Evolutionary conservation across 2,888 invertebrate genomes (phyloP).

Genomic region (Biston betularia): DNA sequence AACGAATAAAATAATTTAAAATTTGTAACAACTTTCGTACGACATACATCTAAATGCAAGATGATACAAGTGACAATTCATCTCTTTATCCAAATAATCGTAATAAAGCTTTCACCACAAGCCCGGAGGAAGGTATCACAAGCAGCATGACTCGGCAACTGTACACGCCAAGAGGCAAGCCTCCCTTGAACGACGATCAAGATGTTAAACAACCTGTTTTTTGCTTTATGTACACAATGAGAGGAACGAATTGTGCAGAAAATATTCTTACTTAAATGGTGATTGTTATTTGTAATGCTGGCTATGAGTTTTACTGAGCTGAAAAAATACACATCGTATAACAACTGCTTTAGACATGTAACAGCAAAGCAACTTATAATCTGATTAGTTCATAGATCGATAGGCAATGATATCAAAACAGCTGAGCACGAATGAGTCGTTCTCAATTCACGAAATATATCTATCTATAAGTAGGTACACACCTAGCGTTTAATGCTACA

Average conservation of each 20-base stretch:
- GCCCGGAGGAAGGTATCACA: constrained; percentile 47
- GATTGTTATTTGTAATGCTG: too few relatives aligned
- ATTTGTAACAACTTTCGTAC: too few relatives aligned
- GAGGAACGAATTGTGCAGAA: constrained; percentile 6
- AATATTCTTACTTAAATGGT: neutral
- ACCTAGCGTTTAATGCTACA: constrained; percentile 57
- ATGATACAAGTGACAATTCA: constrained; percentile 12
- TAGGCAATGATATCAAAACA: constrained; percentile 26
- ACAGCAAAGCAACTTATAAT: constrained; percentile 23
- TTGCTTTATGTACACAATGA: constrained; percentile 52
- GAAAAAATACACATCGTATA: neutral
- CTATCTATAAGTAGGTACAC: constrained; percentile 9
- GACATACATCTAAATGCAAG: too few relatives aligned
- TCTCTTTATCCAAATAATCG: constrained; percentile 4
- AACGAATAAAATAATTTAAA: too few relatives aligned
- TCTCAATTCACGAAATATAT: constrained; percentile 18
- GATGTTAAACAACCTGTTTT: constrained; percentile 71
- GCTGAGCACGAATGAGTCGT: constrained; percentile 40
- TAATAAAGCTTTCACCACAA: constrained; percentile 42
- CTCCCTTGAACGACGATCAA: constrained; percentile 63
- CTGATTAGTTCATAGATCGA: constrained; percentile 40
- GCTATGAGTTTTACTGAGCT: too few relatives aligned
- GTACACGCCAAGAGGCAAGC: constrained; percentile 61
- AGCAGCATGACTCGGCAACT: constrained; percentile 65
- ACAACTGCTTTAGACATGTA: constrained; percentile 1